These are phyloP conservation scores for Eulemur rufifrons DNA, from an alignment of 2,113 vertebrate genomes.

Conservation along the genomic window DNA sequence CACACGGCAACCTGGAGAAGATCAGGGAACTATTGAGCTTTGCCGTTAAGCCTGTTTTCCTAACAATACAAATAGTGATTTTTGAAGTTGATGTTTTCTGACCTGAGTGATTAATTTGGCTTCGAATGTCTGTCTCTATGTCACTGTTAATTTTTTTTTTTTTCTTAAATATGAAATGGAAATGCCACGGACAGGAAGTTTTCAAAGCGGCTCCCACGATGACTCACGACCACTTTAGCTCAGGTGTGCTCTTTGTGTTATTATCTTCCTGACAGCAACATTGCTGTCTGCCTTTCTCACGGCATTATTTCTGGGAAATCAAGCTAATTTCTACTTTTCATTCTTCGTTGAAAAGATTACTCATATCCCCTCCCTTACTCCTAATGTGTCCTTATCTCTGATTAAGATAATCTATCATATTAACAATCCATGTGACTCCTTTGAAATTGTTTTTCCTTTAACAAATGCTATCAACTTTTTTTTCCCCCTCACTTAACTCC, in stretches of 20 bases:
- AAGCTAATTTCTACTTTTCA: constrained; percentile 35
- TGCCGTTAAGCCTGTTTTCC: constrained; percentile 28
- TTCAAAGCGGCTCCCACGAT: neutral
- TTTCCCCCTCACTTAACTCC: neutral
- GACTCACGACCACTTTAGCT: neutral
- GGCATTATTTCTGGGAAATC: constrained; percentile 12
- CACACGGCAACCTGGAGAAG: neutral
- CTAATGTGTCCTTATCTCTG: neutral
- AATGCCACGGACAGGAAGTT: neutral
- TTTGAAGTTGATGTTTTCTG: constrained; percentile 39
- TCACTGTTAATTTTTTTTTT: neutral
- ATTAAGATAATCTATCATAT: constrained; percentile 16
- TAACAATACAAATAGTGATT: neutral
- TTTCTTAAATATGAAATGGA: neutral
- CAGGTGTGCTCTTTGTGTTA: neutral
- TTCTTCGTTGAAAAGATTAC: neutral
- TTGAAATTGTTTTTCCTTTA: constrained; percentile 9
- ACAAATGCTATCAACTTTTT: neutral
- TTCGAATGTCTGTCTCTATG: neutral
- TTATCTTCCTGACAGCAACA: neutral
- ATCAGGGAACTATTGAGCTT: constrained; percentile 42
- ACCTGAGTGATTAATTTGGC: constrained; percentile 23
- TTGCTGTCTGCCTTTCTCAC: constrained; percentile 12
- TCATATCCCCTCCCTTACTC: neutral
- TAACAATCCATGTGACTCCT: neutral